Percentiles rank a stretch among this genome's conserved stretches.
Conservation (phyloP, 2,797 vertebrate genomes). For the Pristis pectinata region DNA sequence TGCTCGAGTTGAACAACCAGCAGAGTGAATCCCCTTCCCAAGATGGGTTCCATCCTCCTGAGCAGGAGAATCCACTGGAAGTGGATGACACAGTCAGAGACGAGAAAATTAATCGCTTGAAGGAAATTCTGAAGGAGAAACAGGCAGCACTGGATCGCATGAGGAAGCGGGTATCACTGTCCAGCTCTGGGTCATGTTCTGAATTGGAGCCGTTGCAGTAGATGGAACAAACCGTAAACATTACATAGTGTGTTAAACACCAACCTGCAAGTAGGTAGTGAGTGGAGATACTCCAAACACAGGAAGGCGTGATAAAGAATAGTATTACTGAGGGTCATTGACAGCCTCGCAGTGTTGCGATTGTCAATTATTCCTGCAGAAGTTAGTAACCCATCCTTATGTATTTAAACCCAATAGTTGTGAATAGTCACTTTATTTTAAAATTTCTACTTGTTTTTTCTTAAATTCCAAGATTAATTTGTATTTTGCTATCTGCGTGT, state of each 20-base stretch:
- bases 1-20: background rate
- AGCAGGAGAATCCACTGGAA: background rate
- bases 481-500: slow-evolving; percentile 31
- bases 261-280: background rate
- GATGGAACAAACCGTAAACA: background rate
- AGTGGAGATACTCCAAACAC: background rate
- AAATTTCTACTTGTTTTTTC: slow-evolving; percentile 23
- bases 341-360: background rate
- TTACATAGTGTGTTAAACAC: background rate
- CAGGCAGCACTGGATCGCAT: background rate
- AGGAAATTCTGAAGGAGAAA: slow-evolving; percentile 28
- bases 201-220: background rate
- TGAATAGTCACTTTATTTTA: slow-evolving; percentile 29
- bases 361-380: background rate
- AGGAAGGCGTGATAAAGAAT: background rate
- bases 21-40: background rate
- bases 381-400: background rate
- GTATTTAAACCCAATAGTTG: slow-evolving; percentile 22
- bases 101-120: slow-evolving; percentile 31
- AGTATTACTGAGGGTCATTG: background rate
- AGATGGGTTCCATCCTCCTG: background rate
- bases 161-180: slow-evolving; percentile 6
- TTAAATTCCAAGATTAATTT: slow-evolving; percentile 15
- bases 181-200: background rate
- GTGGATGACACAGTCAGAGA: slow-evolving; percentile 7